Conservation (phyloP, 2,113 vertebrate genomes). For the Leucosticte australis region DNA sequence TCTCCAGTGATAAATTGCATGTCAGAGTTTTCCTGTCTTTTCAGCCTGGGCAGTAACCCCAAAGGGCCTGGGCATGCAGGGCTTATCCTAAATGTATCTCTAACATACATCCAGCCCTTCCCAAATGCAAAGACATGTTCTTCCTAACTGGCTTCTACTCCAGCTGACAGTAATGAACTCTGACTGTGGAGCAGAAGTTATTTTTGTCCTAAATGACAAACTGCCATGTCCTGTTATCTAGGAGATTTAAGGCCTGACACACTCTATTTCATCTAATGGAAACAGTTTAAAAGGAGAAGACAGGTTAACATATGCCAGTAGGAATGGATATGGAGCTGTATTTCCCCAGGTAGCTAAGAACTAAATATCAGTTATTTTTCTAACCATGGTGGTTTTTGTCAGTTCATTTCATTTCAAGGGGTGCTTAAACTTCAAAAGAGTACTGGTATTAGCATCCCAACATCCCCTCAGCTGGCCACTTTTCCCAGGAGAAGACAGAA, state of each 20-base stretch:
- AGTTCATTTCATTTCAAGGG: not conserved
- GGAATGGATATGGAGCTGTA: not conserved
- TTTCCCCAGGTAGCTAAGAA: not conserved
- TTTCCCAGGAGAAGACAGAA: not conserved
- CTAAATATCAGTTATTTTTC: conserved; percentile 4
- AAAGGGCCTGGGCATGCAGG: not conserved
- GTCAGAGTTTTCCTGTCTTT: not conserved
- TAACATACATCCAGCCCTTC: not conserved
- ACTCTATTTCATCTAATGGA: conserved; percentile 33
- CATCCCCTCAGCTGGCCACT: not conserved
- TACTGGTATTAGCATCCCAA: not conserved
- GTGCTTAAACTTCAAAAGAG: not conserved
- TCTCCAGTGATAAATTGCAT: not conserved
- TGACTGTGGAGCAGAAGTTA: conserved; percentile 41
- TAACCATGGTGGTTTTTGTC: not conserved
- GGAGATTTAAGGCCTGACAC: conserved; percentile 39
- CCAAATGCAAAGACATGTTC: not conserved
- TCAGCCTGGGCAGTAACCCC: not conserved
- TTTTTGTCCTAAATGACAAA: conserved; percentile 61
- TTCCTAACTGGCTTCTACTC: not conserved
- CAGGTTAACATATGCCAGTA: conserved; percentile 24
- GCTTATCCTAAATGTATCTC: not conserved
- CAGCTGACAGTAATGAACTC: conserved; percentile 46
- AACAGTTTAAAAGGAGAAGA: conserved; percentile 33
- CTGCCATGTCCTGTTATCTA: conserved; percentile 49